Percentiles rank a stretch among this genome's conserved stretches.
phyloP scores from a whole-genome alignment of 2,888 invertebrate genomes.

The Baccha elongata region DNA sequence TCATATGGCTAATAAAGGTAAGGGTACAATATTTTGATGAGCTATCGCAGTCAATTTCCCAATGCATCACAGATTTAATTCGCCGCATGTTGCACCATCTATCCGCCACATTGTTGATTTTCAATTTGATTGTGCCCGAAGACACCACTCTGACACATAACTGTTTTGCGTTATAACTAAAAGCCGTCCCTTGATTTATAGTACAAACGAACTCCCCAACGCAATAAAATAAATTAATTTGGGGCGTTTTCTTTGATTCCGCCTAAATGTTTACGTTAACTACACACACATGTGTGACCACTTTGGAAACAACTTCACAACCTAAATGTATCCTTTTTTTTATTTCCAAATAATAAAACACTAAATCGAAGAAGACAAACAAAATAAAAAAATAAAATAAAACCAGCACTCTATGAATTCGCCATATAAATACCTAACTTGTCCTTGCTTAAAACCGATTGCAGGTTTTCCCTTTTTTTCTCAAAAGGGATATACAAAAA shows the following conservation, averaged over 20 bases:
- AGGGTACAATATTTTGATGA: conserved; percentile 60
- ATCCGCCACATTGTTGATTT: conserved; percentile 66
- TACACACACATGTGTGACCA: conserved; percentile 56
- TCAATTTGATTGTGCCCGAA: conserved; percentile 68
- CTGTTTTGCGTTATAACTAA: not conserved
- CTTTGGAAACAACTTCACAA: conserved; percentile 66
- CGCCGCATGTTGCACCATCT: conserved; percentile 46
- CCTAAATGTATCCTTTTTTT: conserved; percentile 32
- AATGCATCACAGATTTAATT: conserved; percentile 66
- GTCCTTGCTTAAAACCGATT: conserved; percentile 25
- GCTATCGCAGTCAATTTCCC: conserved; percentile 65
- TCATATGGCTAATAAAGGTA: conserved; percentile 12
- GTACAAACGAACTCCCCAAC: conserved; percentile 12
- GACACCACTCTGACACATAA: not conserved
- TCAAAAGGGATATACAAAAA: conserved; percentile 67
- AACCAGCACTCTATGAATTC: conserved; percentile 20
- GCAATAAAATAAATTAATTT: conserved; percentile 68
- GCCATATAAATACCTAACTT: conserved; percentile 29
- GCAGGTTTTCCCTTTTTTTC: conserved; percentile 47
- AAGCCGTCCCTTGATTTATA: conserved; percentile 64
- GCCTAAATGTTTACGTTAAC: conserved; percentile 43
- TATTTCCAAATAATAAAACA: conserved; percentile 65
- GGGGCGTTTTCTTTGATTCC: conserved; percentile 44
- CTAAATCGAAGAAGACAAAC: conserved; percentile 56
- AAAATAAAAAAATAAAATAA: conserved; percentile 7